Base-by-base conservation (phyloP, 2,113 vertebrate species). In the Scytalopus superciliaris region DNA sequence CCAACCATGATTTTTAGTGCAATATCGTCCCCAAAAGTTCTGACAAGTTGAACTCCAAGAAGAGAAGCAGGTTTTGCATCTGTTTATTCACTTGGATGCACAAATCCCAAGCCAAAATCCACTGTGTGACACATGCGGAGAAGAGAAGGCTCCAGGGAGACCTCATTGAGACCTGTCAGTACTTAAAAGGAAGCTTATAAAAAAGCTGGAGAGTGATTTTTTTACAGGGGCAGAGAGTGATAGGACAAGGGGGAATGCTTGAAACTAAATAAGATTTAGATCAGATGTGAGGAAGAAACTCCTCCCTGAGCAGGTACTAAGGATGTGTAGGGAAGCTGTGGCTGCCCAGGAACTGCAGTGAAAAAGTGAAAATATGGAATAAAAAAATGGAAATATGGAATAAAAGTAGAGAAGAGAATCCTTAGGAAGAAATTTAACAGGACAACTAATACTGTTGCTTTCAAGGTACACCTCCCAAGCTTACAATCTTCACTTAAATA, bases 111-210 rank as follows among this genome's bases (percentile, higher is more conserved):
- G 6, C 22, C 44, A 3, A 84, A 74, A 72, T 10, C 33, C 39
- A 16, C 33, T 1, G 0, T 0, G 1, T 7, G 19, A 45, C 44
- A 37, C 6, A 2, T 1, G n/a, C 25, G 55, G 55, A 22, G 40
- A 33, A 62, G 55, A 56, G 24, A 40, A 35, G 40, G 55, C 63
- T 49, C 55, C 87, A 69, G 72, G 35, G 63, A 63, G 31, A 33
- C 22, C 30, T 77, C 63, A 13, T 1, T 35, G 47, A 23, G 62
- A 3, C 14, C 53, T 55, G 9, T 5, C 79, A 55, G 40, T 10
- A 3, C 25, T 37, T 9, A 42, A 10, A 10, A 49, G 35, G 19
- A 25, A 62, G 47, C 14, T 76, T 1, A 0, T 6, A 4, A 47
- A 10, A 35, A 40, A 55, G 3, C 19, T 62, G 21, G 47, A 47